Evolutionary conservation across 2,113 vertebrate species (phyloP).

Genomic region (Rafetus swinhoei): DNA sequence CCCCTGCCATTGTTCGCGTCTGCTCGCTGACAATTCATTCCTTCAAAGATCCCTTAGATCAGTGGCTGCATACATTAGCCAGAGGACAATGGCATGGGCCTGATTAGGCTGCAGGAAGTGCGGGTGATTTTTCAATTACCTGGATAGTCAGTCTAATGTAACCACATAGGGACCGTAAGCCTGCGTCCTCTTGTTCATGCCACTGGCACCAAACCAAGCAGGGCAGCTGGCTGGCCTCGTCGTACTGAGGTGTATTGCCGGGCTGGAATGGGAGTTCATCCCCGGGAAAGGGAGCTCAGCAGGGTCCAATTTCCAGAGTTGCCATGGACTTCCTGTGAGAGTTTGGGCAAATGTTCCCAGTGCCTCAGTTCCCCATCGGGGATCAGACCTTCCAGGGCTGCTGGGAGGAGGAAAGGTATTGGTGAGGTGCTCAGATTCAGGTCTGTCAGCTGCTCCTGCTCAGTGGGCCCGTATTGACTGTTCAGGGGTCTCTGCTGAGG

Average conservation of each 20-base stretch:
- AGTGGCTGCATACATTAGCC: constrained; percentile 59
- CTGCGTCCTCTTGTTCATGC: accelerated
- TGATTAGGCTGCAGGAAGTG: not conserved
- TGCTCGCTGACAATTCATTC: constrained; percentile 49
- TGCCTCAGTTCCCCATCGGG: not conserved
- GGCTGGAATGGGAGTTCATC: not conserved
- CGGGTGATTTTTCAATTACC: accelerated
- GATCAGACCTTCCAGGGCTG: not conserved
- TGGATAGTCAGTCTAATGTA: not conserved
- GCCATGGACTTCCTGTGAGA: not conserved
- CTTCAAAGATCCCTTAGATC: constrained; percentile 49
- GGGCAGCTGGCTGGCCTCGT: not conserved
- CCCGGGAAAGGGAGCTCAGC: too few species aligned
- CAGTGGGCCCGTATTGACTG: not conserved
- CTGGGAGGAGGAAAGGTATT: not conserved
- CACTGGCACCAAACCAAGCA: not conserved
- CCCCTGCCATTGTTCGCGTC: constrained; percentile 46
- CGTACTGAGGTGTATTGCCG: not conserved
- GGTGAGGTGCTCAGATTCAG: not conserved
- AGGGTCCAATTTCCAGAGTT: not conserved
- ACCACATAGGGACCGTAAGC: not conserved
- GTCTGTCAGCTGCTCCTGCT: not conserved
- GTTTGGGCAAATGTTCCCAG: not conserved
- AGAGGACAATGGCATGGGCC: not conserved
- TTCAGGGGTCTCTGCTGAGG: not conserved